Evolutionary conservation across 1,140 invertebrate genomes (phyloP), one percentile per base, ranked within the genome.

Genomic region (Lerema accius): DNA sequence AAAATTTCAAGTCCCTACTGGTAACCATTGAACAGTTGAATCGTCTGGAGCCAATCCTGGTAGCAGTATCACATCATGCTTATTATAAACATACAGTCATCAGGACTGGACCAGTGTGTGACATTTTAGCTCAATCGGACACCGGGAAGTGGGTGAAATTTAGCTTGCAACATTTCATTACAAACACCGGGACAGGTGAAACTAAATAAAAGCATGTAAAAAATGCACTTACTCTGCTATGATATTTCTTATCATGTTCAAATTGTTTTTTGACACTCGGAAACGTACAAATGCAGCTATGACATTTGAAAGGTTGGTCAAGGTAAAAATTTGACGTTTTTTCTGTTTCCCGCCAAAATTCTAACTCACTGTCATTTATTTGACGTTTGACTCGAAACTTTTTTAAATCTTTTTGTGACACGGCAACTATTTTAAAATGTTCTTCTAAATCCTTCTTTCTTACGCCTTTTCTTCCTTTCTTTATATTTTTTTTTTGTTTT

Each of bases 211-310:
- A n/a, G n/a, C n/a, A n/a, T n/a, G n/a, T n/a, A n/a, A 32, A 7
- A 32, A 32, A 32, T 7, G 3, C 6, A 46, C 45, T 46, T 23
- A 46, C 45, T 0, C 0, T 5, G 14, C 26, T 4, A 46, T 46
- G 45, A 13, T 26, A 26, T 46, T 46, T 26, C 4, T 46, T 28
- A 7, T 46, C 45, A 14, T 46, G 45, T 26, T 26, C 45, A 17
- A 13, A 7, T 13, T 46, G 23, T 4, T 26, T 14, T 7, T 46
- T 46, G n/a, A 26, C 10, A 28, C n/a, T 46, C 1, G 5, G 0
- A 26, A 49, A 49, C 10, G 23, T 13, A 11, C 23, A 15, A 9
- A 49, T 10, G 32, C 46, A 49, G 10, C 9, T 28, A 15, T 49
- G 13, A 6, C 46, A 49, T 5, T 49, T 49, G 9, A 5, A 32